Base-by-base conservation (phyloP, 2,113 vertebrate species). In the Psephotus haematonotus region DNA sequence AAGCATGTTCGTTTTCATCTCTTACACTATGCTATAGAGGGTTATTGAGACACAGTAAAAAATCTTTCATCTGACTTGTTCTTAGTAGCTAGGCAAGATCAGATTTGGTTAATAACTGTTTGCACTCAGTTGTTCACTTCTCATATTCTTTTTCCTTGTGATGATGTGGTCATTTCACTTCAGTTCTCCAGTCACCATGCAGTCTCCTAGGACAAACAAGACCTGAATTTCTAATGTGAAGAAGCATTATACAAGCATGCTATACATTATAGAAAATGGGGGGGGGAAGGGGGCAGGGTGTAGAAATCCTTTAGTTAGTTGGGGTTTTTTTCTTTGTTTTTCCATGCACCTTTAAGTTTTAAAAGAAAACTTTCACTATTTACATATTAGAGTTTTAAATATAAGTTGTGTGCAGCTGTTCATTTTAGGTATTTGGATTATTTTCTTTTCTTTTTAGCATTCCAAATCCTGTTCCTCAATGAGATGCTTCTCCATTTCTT, bases 401-500 rank as follows among this genome's bases (percentile, higher is more conserved):
- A 11, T 17, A 47, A 82, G 4, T 12, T 57, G 2, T 2, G 0
- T 52, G n/a, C 9, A 71, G 10, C 1, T 47, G 17, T 41, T 85
- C 22, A 31, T 76, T 87, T 87, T 76, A 49, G 47, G 49, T 29
- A 41, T 13, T 83, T 70, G 64, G 17, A 10, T 70, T 27, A 3
- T 74, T 72, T 81, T 43, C 37, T 74, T 69, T 81, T 43, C 37
- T 77, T 72, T 24, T 15, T 57, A 62, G 14, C 15, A 19, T 68
- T 82, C 5, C 33, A 50, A 31, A 31, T 71, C 62, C 6, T 80
- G 7, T 57, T 89, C 93, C 74, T 95, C 49, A 93, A 33, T 94
- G 83, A 83, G 33, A 37, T 77, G 7, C 77, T 95, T 49, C 85
- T 93, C 59, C n/a, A 71, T 91, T 94, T 95, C 20, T 96, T 97